phyloP scores from a whole-genome alignment of 2,888 invertebrate species.

The Tetragnatha montana region DNA sequence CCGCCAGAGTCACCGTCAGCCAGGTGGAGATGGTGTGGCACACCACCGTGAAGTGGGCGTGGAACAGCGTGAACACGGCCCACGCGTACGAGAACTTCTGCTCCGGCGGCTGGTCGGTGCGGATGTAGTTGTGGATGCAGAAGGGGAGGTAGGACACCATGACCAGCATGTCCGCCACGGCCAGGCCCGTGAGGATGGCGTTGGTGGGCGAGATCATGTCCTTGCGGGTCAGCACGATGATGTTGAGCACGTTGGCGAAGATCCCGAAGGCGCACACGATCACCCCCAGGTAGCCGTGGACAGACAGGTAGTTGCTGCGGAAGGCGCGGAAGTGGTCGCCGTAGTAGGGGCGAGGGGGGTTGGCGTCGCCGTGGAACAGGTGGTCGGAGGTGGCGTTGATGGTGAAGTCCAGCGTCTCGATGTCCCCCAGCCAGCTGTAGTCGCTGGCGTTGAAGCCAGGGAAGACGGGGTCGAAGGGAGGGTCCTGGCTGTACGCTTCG shows the following conservation, averaged over 20 bases:
- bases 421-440: constrained; percentile 61
- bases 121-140: constrained; percentile 86
- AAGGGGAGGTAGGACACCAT: constrained; percentile 93
- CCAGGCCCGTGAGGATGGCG: constrained; percentile 88
- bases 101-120: constrained; percentile 64
- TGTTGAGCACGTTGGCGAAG: constrained; percentile 92
- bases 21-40: constrained; percentile 94
- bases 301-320: constrained; percentile 82
- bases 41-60: constrained; percentile 91
- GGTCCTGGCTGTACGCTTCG: constrained; percentile 5
- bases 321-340: constrained; percentile 77
- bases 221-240: constrained; percentile 89
- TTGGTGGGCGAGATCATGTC: constrained; percentile 96
- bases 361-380: constrained; percentile 47
- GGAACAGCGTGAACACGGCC: constrained; percentile 90
- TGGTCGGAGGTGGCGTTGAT: constrained; percentile 64
- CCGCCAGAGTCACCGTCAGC: constrained; percentile 92
- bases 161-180: constrained; percentile 93
- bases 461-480: constrained; percentile 24
- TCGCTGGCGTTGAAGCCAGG: constrained; percentile 58
- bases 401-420: constrained; percentile 59
- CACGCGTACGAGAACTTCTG: constrained; percentile 82
- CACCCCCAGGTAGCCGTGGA: constrained; percentile 90
- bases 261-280: constrained; percentile 92
- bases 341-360: constrained; percentile 64